Base-by-base conservation (phyloP, 2,888 invertebrate genomes). In the Pollenia amentaria region DNA sequence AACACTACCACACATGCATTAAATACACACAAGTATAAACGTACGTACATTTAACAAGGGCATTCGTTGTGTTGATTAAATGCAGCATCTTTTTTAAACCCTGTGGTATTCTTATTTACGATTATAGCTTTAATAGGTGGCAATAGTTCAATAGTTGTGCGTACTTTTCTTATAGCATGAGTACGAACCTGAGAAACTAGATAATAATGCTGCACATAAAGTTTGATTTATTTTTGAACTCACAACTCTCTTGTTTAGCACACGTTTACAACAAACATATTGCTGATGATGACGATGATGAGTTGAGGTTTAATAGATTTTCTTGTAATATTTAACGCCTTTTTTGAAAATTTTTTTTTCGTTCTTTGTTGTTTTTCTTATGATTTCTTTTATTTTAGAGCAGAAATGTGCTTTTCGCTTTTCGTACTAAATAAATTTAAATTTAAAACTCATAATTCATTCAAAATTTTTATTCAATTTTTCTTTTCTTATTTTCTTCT, bases 291-390 rank as follows among this genome's bases (percentile, higher is more conserved):
- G 67, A 67, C 53, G 77, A 75, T 86, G 76, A 80, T 62, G 83
- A 67, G 83, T 88, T 84, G 80, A 80, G 76, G 55, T 79, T 87
- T 88, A 88, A 88, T 88, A 88, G 88, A 88, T 88, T 87, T 88
- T 77, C 88, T 53, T 83, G 83, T 84, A 79, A 76, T 73, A 76
- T 72, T 83, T 85, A 83, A 82, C 83, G 87, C 87, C 87, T 84
- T 84, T 87, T 76, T 82, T 3, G 3, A 16, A 8, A 18, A 40
- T 10, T 29, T 0, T 55, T 11, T 29, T 38, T 16, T 44, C 7
- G n/a, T n/a, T 18, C 69, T 0, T 75, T 62, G 55, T 70, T 70
- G 14, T n/a, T 57, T 55, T 77, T 2, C 53, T 53, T 51, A 48
- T n/a, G 46, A 10, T 55, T 14, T 53, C 53, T 53, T 16, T 16